Evolutionary conservation across 2,797 vertebrate species (phyloP), one percentile per base, ranked within the genome.

Genomic region (Syndactyla subalaris): DNA sequence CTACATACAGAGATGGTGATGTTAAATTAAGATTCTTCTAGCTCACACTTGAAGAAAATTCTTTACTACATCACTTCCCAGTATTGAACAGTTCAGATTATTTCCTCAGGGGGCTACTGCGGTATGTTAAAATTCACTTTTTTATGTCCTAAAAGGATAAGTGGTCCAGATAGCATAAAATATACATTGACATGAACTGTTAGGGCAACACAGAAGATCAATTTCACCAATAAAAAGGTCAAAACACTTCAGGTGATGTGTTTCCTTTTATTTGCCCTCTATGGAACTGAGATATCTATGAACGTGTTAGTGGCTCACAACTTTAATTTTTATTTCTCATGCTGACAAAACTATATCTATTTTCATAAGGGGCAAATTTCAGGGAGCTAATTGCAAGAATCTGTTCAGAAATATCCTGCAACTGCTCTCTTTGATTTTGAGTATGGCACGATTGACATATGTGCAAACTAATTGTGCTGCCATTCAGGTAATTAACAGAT

Each of bases 401-500:
- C 14, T 26, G 5, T 49, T 82, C 30, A 62, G 21, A 72, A 89
- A 45, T 23, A 41, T 22, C 48, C 63, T 45, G 4, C 34, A 72
- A n/a, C 21, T 38, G 11, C 36, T 77, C 24, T 26, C 27, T 30
- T 6, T 70, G 43, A n/a, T 66, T 85, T 78, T 46, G 43, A 76
- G 34, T 26, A 48, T 16, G 13, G 34, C 14, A 54, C 24, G 61
- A 74, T 46, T 83, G 59, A 88, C 30, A 20, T 59, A 41, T 15
- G 32, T 21, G 29, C 7, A 83, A 83, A 73, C 2, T 41, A 68
- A 66, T 83, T 88, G 76, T 72, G n/a, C 51, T 77, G n/a, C 13
- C 30, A 55, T 92, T 94, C n/a, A 67, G 20, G 17, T 70, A 90
- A 90, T 73, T 76, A 83, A 30, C 8, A 88, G 61, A 80, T 73